Conservation (phyloP, 2,113 vertebrate species). For the Artemisiospiza belli region DNA sequence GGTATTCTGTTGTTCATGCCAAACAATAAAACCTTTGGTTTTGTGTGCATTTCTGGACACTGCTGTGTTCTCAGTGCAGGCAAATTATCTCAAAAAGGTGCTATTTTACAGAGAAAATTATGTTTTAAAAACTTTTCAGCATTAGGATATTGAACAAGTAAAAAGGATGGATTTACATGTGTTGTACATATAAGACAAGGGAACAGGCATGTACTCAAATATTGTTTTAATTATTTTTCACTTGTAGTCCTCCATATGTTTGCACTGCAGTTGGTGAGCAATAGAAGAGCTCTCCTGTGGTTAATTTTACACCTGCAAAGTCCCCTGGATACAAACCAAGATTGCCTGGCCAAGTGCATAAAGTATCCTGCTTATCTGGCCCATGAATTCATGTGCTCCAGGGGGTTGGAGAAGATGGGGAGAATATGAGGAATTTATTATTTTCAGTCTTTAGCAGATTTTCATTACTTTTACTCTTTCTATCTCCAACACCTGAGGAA, state of each 20-base stretch:
- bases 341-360: constrained; percentile 17
- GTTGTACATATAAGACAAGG: background rate
- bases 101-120: background rate
- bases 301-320: constrained; percentile 67
- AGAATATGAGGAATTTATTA: constrained; percentile 36
- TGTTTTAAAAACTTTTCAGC: background rate
- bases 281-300: constrained; percentile 61
- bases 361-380: constrained; percentile 50
- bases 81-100: background rate
- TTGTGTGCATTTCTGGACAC: background rate
- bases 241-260: constrained; percentile 63
- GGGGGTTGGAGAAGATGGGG: background rate
- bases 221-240: constrained; percentile 52
- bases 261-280: constrained; percentile 66
- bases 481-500: background rate
- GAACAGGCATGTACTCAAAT: constrained; percentile 24
- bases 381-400: constrained; percentile 38
- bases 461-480: constrained; percentile 40
- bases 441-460: constrained; percentile 33
- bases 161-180: background rate
- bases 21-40: constrained; percentile 32
- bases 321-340: constrained; percentile 49
- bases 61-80: background rate
- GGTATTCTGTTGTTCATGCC: constrained; percentile 39
- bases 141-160: background rate